Conservation (phyloP, 2,113 vertebrate species). For the Cynocephalus volans region DNA sequence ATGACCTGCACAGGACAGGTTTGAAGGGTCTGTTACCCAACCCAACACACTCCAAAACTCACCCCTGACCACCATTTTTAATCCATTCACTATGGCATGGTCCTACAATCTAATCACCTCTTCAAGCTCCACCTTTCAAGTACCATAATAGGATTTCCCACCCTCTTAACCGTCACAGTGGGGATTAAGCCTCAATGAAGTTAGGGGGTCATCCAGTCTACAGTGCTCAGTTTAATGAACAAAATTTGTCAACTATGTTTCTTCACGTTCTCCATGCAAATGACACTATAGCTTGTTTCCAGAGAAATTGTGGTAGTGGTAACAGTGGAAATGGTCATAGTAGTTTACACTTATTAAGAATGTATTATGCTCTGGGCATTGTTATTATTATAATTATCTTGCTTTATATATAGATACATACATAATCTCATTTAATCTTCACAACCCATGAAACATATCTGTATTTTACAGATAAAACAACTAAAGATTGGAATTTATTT, state of each 20-base stretch:
- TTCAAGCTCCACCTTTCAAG: too few species aligned
- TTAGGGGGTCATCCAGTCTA: too few species aligned
- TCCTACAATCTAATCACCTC: too few species aligned
- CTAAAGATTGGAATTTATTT: conserved; percentile 4
- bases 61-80: too few species aligned
- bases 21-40: too few species aligned
- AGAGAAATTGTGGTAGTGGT: background rate
- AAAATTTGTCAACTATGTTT: background rate
- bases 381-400: background rate
- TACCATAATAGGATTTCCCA: too few species aligned
- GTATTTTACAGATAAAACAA: background rate
- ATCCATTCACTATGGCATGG: too few species aligned
- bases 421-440: conserved; percentile 24
- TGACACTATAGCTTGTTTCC: background rate
- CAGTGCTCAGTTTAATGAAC: background rate
- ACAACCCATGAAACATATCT: background rate
- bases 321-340: background rate
- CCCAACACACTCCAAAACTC: too few species aligned
- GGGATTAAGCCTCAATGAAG: too few species aligned
- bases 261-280: background rate
- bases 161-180: too few species aligned
- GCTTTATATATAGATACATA: background rate
- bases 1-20: too few species aligned
- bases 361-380: background rate
- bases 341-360: background rate